phyloP scores from a whole-genome alignment of 2,113 vertebrate species.

The Petrocephalus microphthalmus region DNA sequence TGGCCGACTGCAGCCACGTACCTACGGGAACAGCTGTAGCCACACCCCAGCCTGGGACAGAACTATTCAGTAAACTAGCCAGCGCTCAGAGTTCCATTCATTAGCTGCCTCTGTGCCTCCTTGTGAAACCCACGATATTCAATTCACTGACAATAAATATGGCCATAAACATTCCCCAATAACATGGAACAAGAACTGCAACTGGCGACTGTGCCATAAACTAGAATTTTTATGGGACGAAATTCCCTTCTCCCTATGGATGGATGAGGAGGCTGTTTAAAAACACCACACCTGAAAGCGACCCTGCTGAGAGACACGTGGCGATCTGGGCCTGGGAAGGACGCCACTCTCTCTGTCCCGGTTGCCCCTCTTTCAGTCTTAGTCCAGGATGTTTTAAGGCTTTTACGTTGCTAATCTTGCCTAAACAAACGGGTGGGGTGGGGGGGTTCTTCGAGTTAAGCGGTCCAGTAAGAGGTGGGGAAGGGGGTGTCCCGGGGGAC shows the following conservation, averaged over 20 bases:
- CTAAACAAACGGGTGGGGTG: slow-evolving; percentile 61
- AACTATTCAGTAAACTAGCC: neutral
- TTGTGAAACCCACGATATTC: neutral
- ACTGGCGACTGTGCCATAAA: neutral
- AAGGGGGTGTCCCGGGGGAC: slow-evolving; percentile 56
- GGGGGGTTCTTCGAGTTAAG: slow-evolving; percentile 44
- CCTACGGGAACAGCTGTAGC: neutral
- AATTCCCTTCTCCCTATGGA: neutral
- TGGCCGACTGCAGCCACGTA: neutral
- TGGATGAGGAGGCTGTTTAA: neutral
- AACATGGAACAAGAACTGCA: neutral
- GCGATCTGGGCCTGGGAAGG: neutral
- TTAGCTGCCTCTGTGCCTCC: neutral
- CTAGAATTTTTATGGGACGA: neutral
- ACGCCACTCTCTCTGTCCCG: slow-evolving; percentile 20
- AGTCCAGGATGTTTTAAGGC: slow-evolving; percentile 64
- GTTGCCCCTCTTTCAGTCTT: slow-evolving; percentile 37
- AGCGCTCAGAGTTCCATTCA: neutral
- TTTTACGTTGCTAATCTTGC: slow-evolving; percentile 71
- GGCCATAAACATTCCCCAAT: neutral
- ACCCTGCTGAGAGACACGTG: neutral
- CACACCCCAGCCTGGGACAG: neutral
- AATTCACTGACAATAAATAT: neutral
- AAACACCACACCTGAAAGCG: neutral
- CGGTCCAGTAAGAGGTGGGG: slow-evolving; percentile 46